Evolutionary conservation across 2,888 invertebrate genomes (phyloP), one percentile per base, ranked within the genome.

Genomic region (Stomorhina lunata): DNA sequence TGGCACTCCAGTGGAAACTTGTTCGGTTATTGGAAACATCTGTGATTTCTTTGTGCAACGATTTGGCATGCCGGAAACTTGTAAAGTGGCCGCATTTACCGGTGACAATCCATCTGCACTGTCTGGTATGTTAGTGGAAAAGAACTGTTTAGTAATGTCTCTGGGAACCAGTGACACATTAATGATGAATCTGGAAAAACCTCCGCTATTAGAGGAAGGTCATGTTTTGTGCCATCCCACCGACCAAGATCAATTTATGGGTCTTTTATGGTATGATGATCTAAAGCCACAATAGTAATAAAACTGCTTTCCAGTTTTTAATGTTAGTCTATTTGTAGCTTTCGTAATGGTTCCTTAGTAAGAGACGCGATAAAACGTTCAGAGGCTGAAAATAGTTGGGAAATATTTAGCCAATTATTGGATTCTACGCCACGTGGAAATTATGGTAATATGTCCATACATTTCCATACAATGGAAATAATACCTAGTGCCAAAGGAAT

Each of bases 131-230:
- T 93, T 95, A 40, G 92, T 98, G 4, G 93, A 93, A 15, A 92
- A 95, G 37, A 95, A 95, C 69, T 98, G 98, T 93, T 92, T 98
- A 20, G 96, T 96, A 0, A 94, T 98, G 53, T 97, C 97, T 86
- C 92, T 97, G 72, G 98, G 99, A 6, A 99, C 99, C 0, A 98
- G 98, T 90, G 99, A 99, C 91, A 98, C 98, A 0, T 90, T 98
- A 1, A 95, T 99, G 87, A 92, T 96, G 77, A 96, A 95, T 91
- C 92, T 97, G 5, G 91, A 93, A 25, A 92, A 94, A 32, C 94
- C 96, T 0, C 93, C 93, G 59, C 93, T 93, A 4, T 93, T 95
- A 0, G 91, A 94, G 0, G 95, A 96, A 71, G 98, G 98, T 0
- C 97, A 98, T 90, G 92, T 98, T 40, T 93, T 99, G 32, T 95